These are phyloP conservation scores for Eupithecia abbreviata DNA, from an alignment of 2,888 invertebrate genomes.

Conservation along the genomic window DNA sequence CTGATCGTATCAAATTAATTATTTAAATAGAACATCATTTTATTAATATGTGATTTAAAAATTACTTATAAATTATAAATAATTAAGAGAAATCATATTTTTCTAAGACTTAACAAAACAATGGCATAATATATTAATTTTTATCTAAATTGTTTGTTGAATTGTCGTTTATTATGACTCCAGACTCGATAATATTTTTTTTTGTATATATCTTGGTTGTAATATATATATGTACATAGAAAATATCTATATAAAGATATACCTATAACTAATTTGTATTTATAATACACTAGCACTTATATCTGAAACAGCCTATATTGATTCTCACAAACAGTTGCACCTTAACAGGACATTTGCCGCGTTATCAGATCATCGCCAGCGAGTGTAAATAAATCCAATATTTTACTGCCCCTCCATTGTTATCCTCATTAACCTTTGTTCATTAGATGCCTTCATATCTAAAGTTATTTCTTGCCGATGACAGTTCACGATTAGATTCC, in stretches of 20 bases:
- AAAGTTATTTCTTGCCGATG: conserved; percentile 74
- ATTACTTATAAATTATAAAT: neutral
- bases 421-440: conserved; percentile 83
- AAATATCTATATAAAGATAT: too few species aligned
- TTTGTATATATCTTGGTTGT: too few species aligned
- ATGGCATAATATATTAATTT: too few species aligned
- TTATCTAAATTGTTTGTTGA: too few species aligned
- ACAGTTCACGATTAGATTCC: conserved; percentile 75
- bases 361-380: conserved; percentile 76
- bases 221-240: too few species aligned
- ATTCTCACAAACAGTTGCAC: conserved; percentile 46
- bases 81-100: neutral
- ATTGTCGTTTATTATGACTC: neutral
- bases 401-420: conserved; percentile 79
- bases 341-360: conserved; percentile 69
- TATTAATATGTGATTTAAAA: neutral
- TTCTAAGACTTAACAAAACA: neutral
- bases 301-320: too few species aligned
- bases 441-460: conserved; percentile 80
- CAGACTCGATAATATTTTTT: neutral
- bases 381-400: conserved; percentile 79
- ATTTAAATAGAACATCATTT: neutral
- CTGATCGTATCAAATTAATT: neutral
- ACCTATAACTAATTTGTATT: too few species aligned
- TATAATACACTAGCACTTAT: too few species aligned